These are phyloP conservation scores for Cacoxenus indagator DNA, from an alignment of 2,888 invertebrate genomes.

Conservation along the genomic window DNA sequence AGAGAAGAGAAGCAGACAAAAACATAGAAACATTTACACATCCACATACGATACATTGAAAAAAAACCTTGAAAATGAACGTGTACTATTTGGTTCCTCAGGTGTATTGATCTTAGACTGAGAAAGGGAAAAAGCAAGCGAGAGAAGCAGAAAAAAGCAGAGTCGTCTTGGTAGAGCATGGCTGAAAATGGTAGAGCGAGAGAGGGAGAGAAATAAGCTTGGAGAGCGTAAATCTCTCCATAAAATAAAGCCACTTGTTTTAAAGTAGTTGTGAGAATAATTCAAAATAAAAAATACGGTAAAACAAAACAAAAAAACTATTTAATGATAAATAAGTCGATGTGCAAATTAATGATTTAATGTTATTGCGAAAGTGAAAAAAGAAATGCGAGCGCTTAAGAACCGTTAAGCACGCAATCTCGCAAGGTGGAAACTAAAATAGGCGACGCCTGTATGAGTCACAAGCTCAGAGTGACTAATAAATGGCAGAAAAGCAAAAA, in stretches of 20 bases:
- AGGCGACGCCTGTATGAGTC: conserved; percentile 60
- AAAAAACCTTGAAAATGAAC: neutral
- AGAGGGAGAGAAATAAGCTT: too few relatives aligned
- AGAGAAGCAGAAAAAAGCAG: neutral
- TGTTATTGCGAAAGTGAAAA: neutral
- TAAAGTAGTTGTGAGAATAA: too few relatives aligned
- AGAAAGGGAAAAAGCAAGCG: neutral
- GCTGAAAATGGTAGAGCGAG: neutral
- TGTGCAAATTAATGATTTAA: too few relatives aligned
- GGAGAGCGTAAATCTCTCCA: too few relatives aligned
- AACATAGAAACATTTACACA: neutral
- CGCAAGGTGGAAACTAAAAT: conserved; percentile 21
- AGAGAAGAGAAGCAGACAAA: neutral
- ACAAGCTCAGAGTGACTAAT: conserved; percentile 41
- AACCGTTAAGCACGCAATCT: conserved; percentile 33
- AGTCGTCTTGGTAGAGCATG: neutral
- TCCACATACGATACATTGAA: neutral
- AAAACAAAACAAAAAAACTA: too few relatives aligned
- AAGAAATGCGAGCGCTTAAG: conserved; percentile 17
- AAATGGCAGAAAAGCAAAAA: conserved; percentile 16
- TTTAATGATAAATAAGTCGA: too few relatives aligned
- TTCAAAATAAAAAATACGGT: too few relatives aligned
- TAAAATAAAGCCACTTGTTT: too few relatives aligned
- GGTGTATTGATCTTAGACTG: neutral
- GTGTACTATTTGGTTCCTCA: neutral